A percentile compares a stretch with the other conserved stretches of the same genome.
Conservation (phyloP, 2,888 invertebrate genomes). For the Leucophora obtusa region DNA sequence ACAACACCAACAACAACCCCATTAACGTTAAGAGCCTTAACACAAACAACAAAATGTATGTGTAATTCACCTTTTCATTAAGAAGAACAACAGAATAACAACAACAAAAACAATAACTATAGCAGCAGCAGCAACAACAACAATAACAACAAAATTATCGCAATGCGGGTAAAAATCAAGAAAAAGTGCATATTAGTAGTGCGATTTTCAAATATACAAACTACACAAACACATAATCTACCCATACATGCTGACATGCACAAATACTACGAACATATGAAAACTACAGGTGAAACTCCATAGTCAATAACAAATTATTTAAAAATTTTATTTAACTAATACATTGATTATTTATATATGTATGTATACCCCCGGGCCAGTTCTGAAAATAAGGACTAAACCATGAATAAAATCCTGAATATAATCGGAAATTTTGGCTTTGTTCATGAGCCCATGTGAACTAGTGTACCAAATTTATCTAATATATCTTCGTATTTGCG, state of each 20-base stretch:
- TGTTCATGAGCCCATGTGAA: too few relatives aligned
- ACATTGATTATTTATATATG: too few relatives aligned
- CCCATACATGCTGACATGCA: not conserved
- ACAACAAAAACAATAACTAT: too few relatives aligned
- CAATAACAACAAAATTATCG: slow-evolving; percentile 60
- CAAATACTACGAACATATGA: not conserved
- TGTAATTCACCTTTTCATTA: slow-evolving; percentile 61
- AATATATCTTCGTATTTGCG: too few relatives aligned
- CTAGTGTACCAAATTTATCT: too few relatives aligned
- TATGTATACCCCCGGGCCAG: too few relatives aligned
- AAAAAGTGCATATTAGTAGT: slow-evolving; percentile 49
- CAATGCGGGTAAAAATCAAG: slow-evolving; percentile 64
- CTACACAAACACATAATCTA: not conserved
- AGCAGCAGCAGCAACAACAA: slow-evolving; percentile 15
- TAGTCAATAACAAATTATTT: not conserved
- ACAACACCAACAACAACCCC: slow-evolving; percentile 43
- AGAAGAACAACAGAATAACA: slow-evolving; percentile 43
- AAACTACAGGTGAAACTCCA: slow-evolving; percentile 41
- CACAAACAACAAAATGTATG: slow-evolving; percentile 49
- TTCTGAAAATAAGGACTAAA: too few relatives aligned
- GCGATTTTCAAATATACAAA: slow-evolving; percentile 15
- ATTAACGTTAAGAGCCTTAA: slow-evolving; percentile 58
- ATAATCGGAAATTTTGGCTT: too few relatives aligned
- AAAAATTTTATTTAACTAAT: too few relatives aligned
- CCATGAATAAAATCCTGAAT: too few relatives aligned